Conservation (phyloP, 2,797 vertebrate genomes). For the Spheniscus humboldti region DNA sequence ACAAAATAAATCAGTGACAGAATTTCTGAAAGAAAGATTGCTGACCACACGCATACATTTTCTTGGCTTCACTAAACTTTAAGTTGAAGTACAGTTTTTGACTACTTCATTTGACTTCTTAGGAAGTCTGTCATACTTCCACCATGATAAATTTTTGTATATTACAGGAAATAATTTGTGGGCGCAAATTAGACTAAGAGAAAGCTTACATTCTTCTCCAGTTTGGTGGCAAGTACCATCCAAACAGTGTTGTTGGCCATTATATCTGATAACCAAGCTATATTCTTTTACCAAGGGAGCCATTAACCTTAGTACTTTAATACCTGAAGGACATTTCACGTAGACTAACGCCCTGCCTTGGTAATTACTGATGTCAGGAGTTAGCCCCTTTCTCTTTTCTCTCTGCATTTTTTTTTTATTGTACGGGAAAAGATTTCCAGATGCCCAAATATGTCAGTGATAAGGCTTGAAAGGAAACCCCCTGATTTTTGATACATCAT, state of each 20-base stretch:
- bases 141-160: background rate
- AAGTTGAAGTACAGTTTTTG: background rate
- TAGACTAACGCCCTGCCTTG: background rate
- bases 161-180: background rate
- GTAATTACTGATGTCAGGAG: background rate
- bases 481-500: background rate
- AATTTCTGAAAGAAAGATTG: background rate
- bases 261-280: background rate
- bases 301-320: background rate
- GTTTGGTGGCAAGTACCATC: accelerated
- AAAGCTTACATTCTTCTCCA: background rate
- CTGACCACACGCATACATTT: accelerated
- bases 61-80: background rate
- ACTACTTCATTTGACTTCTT: background rate
- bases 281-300: background rate
- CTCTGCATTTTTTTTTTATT: background rate
- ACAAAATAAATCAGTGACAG: background rate
- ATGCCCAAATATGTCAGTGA: background rate
- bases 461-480: background rate
- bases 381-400: background rate
- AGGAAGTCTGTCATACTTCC: background rate
- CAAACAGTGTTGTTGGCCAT: background rate
- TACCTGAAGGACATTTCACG: background rate
- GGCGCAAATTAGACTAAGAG: background rate
- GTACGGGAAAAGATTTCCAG: background rate